These are phyloP conservation scores for Neogale vison DNA, from an alignment of 2,113 vertebrate genomes.

Conservation along the genomic window DNA sequence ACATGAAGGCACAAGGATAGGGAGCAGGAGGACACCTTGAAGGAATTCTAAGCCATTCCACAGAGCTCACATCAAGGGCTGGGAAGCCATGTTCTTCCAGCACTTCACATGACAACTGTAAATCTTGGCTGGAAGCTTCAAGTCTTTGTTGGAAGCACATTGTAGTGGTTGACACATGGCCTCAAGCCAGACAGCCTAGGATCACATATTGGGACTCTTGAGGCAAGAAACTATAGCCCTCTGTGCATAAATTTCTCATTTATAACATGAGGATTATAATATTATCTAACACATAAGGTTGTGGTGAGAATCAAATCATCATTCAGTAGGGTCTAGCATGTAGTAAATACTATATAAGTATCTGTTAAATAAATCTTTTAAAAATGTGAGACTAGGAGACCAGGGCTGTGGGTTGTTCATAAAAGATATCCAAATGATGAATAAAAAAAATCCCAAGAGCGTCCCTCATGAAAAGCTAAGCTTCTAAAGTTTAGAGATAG, in stretches of 20 bases:
- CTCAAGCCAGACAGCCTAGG: not conserved
- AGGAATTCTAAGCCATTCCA: not conserved
- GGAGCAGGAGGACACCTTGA: not conserved
- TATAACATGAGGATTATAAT: not conserved
- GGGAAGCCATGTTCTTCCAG: too few species aligned
- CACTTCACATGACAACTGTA: not conserved
- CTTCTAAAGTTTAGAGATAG: not conserved
- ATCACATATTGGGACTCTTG: not conserved
- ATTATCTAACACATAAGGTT: not conserved
- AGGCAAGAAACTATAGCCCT: not conserved
- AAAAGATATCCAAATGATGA: not conserved
- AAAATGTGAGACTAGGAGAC: not conserved
- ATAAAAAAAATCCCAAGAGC: not conserved
- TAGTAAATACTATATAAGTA: not conserved
- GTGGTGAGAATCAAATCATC: not conserved
- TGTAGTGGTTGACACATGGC: rapidly evolving
- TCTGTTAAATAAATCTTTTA: not conserved
- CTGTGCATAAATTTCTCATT: not conserved
- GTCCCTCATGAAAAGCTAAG: not conserved
- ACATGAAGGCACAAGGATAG: rapidly evolving
- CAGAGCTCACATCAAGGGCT: not conserved
- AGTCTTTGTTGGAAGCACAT: not conserved
- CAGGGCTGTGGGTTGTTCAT: not conserved
- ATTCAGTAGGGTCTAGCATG: not conserved
- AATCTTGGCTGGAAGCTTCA: not conserved